phyloP scores from a whole-genome alignment of 1,140 invertebrate species.

The Chrysopa pallens region DNA sequence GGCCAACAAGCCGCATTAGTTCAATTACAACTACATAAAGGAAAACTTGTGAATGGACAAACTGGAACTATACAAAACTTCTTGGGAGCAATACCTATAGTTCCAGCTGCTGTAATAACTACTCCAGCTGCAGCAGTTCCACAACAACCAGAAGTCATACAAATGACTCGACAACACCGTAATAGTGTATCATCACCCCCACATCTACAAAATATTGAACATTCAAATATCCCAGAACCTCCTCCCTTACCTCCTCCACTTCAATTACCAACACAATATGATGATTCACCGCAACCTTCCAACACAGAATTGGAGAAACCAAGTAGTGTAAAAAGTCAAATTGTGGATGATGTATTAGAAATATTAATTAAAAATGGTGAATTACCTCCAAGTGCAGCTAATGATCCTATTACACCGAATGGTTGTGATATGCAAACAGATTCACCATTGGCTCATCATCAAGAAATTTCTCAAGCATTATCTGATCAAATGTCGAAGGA shows the following conservation, averaged over 20 bases:
- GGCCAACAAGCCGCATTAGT: conserved; percentile 17
- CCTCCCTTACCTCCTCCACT: neutral
- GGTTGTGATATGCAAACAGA: conserved; percentile 21
- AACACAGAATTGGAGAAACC: conserved; percentile 20
- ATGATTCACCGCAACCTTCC: conserved; percentile 12
- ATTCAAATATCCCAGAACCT: neutral
- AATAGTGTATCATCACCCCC: conserved; percentile 14
- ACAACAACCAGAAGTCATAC: neutral
- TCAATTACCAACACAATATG: neutral
- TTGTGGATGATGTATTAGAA: conserved; percentile 88
- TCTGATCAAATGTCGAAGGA: conserved; percentile 20
- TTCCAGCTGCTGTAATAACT: conserved; percentile 1
- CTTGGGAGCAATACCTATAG: conserved; percentile 21
- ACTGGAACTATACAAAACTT: conserved; percentile 29
- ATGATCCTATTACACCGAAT: conserved; percentile 53
- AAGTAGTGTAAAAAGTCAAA: conserved; percentile 56
- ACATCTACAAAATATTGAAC: neutral
- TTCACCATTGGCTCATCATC: conserved; percentile 17
- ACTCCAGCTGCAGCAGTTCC: conserved; percentile 2
- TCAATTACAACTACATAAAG: conserved; percentile 20
- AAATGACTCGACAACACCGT: conserved; percentile 17
- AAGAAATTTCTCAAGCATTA: conserved; percentile 20
- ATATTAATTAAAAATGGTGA: conserved; percentile 89
- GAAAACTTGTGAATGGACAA: conserved; percentile 18
- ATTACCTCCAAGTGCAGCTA: conserved; percentile 69